Evolutionary conservation across 2,888 invertebrate genomes (phyloP).

Genomic region (Margaritifera margaritifera): DNA sequence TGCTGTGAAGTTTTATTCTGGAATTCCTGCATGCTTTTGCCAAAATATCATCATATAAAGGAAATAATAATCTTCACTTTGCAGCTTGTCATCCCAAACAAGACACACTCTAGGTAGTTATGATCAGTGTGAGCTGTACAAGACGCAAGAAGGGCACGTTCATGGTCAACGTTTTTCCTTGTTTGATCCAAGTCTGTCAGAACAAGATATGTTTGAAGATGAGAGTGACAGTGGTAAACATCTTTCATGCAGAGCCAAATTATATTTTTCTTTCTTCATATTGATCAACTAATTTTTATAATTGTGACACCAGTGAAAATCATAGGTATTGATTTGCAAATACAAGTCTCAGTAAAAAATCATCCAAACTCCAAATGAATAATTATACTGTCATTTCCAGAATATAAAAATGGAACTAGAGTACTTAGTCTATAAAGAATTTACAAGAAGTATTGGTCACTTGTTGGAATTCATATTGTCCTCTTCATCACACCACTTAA

Average conservation of each 20-base stretch:
- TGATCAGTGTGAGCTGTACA: slow-evolving; percentile 30
- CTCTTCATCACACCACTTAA: no score
- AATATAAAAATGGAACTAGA: no score
- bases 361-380: no score
- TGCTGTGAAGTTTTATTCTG: background rate
- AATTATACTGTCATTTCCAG: no score
- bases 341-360: no score
- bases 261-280: background rate
- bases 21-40: background rate
- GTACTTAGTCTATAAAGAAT: no score
- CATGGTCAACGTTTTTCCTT: slow-evolving; percentile 20
- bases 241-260: no score
- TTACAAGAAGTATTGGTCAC: no score
- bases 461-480: no score
- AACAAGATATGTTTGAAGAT: slow-evolving; percentile 36
- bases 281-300: background rate
- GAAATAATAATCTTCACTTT: background rate
- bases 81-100: slow-evolving; percentile 30
- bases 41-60: background rate
- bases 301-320: background rate
- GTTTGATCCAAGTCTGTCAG: slow-evolving; percentile 14
- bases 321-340: background rate
- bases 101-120: slow-evolving; percentile 26
- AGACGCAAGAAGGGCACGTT: slow-evolving; percentile 23
- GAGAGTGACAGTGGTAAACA: slow-evolving; percentile 8